Percentiles rank a stretch among this genome's conserved stretches.
phyloP scores from a whole-genome alignment of 2,113 vertebrate genomes.

The Ahaetulla prasina region DNA sequence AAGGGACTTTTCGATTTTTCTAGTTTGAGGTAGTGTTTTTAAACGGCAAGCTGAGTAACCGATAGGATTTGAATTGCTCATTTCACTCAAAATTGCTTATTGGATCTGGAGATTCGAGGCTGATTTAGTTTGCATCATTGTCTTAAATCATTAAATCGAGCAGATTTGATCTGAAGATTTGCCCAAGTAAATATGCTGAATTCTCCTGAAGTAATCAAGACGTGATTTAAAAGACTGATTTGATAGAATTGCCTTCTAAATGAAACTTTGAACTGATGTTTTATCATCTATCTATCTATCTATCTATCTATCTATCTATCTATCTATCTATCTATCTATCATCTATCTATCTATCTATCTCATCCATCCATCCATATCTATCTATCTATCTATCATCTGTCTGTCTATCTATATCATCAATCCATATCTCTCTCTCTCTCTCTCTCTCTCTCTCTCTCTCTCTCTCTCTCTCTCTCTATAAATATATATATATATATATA shows the following conservation, averaged over 20 bases:
- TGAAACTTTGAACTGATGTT: background rate
- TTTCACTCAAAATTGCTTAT: background rate
- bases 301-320: background rate
- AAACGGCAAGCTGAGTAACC: background rate
- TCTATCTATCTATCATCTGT: no score
- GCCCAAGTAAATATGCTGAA: background rate
- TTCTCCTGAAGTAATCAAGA: background rate
- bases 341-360: no score
- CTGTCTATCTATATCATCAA: no score
- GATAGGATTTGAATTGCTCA: background rate
- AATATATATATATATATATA: no score
- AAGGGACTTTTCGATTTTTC: background rate
- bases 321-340: no score
- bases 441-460: no score
- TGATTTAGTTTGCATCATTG: background rate
- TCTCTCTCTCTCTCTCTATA: no score
- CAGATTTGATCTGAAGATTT: background rate
- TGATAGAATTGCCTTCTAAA: background rate
- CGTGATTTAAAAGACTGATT: background rate
- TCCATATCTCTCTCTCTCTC: no score
- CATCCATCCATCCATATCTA: no score
- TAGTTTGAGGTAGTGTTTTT: background rate
- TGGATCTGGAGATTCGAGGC: background rate
- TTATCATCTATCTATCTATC: background rate
- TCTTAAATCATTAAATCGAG: background rate